phyloP scores from a whole-genome alignment of 2,113 vertebrate species.

The Zapornia atra region DNA sequence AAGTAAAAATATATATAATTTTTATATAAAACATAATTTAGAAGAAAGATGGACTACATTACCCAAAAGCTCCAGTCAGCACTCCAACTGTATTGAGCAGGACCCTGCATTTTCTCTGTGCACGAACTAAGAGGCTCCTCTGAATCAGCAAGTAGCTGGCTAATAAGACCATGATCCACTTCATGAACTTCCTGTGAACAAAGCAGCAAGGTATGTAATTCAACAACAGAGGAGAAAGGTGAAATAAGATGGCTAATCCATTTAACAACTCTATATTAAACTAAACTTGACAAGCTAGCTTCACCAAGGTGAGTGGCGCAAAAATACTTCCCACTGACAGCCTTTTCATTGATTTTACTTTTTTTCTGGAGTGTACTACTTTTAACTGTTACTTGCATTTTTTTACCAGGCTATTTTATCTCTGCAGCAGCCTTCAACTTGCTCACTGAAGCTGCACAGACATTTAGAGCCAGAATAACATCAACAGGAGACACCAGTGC shows the following conservation, averaged over 20 bases:
- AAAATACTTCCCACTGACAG: not conserved
- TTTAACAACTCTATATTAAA: not conserved
- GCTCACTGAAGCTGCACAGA: not conserved
- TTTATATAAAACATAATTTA: not conserved
- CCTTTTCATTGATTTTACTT: not conserved
- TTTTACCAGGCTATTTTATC: not conserved
- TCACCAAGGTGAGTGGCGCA: not conserved
- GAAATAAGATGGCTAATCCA: not conserved
- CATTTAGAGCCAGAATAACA: not conserved
- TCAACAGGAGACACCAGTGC: not conserved
- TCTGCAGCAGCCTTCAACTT: not conserved
- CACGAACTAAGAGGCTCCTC: constrained; percentile 52
- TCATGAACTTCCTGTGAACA: constrained; percentile 71
- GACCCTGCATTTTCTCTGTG: constrained; percentile 69
- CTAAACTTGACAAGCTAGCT: not conserved
- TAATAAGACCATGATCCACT: constrained; percentile 61
- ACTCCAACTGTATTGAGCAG: constrained; percentile 72
- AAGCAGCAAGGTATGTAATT: constrained; percentile 1
- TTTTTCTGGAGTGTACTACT: not conserved
- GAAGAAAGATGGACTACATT: not conserved
- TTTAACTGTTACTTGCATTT: not conserved
- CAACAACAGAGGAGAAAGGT: not conserved
- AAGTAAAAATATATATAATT: not conserved
- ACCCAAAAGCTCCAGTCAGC: constrained; percentile 82
- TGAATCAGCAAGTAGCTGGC: constrained; percentile 59